These are phyloP conservation scores for Caenorhabditis remanei DNA, from an alignment of 1,140 invertebrate species.

Conservation along the genomic window DNA sequence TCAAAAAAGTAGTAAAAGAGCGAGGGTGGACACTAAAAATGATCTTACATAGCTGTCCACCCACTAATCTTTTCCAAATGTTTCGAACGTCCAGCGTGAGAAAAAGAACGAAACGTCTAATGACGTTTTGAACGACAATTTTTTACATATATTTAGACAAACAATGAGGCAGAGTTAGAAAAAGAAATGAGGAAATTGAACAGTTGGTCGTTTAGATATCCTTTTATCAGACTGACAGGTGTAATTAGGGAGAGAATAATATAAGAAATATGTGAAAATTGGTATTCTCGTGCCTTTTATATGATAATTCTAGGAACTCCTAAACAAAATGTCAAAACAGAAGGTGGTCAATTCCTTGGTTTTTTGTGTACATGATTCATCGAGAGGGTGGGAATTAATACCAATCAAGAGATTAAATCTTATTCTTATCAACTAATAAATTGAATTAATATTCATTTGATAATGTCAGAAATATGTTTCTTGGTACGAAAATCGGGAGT, in stretches of 20 bases:
- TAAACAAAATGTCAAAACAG: neutral
- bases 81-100: neutral
- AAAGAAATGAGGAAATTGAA: neutral
- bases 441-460: neutral
- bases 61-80: constrained; percentile 9
- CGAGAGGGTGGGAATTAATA: constrained; percentile 30
- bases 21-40: constrained; percentile 2
- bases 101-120: neutral
- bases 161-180: neutral
- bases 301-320: neutral
- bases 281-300: neutral
- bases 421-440: neutral
- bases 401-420: constrained; percentile 30
- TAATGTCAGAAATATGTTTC: constrained; percentile 17
- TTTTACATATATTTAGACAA: neutral
- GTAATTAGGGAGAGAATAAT: neutral
- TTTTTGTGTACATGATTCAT: neutral
- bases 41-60: neutral
- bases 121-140: neutral
- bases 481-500: neutral
- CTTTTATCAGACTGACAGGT: neutral
- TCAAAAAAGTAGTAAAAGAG: neutral
- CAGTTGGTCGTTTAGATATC: neutral
- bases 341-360: neutral
- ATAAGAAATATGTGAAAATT: neutral